A percentile compares a stretch with the other conserved stretches of the same genome.
These are phyloP conservation scores for Achlya flavicornis DNA, from an alignment of 2,888 invertebrate genomes.

Conservation along the genomic window DNA sequence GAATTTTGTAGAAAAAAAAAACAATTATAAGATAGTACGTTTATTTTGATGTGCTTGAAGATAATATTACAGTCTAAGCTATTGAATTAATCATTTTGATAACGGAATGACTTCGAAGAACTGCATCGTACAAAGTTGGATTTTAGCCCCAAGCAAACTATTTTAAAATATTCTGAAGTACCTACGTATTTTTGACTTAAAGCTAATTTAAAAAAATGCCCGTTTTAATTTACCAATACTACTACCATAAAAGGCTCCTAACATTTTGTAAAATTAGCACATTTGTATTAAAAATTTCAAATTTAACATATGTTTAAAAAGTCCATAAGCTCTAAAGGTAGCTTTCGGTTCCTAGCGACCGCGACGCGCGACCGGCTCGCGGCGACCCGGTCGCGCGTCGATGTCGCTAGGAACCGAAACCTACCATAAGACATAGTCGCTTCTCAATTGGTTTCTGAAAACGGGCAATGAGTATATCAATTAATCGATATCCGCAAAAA, in stretches of 20 bases:
- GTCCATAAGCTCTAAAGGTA: too few species aligned
- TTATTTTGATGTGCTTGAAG: background rate
- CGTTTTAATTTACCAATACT: background rate
- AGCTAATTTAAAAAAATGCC: background rate
- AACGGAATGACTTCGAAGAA: background rate
- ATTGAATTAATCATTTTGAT: background rate
- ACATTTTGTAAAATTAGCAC: background rate
- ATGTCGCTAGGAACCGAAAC: too few species aligned
- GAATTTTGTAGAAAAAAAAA: background rate
- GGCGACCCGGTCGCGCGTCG: too few species aligned
- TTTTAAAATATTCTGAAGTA: background rate
- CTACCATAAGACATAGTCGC: too few species aligned
- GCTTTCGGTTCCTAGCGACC: too few species aligned
- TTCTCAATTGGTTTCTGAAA: too few species aligned
- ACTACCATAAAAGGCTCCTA: background rate
- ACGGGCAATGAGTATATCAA: too few species aligned
- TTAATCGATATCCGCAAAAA: too few species aligned
- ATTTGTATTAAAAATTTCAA: too few species aligned
- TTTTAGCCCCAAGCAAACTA: background rate
- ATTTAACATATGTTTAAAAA: too few species aligned
- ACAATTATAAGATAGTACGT: background rate
- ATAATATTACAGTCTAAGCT: background rate
- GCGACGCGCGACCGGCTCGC: too few species aligned
- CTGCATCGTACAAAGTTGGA: background rate
- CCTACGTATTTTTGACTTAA: background rate